A percentile compares a stretch with the other conserved stretches of the same genome.
Evolutionary conservation across 2,888 invertebrate species (phyloP).

Genomic region (Neoaliturus tenellus): DNA sequence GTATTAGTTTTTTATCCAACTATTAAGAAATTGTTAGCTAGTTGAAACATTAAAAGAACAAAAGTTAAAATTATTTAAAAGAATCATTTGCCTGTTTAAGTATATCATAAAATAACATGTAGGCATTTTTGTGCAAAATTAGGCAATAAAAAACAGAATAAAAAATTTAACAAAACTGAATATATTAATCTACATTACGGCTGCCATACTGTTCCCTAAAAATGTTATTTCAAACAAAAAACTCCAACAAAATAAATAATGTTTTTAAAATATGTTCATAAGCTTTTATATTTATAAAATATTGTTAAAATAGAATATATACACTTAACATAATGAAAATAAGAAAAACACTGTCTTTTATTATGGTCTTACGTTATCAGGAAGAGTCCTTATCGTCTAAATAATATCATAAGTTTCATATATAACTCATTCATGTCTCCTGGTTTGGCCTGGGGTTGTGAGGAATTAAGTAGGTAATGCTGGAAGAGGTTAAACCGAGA

Average conservation of each 20-base stretch:
- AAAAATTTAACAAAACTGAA: no score
- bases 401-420: conserved; percentile 17
- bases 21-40: no score
- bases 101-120: no score
- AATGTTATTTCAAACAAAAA: neutral
- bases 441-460: neutral
- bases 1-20: no score
- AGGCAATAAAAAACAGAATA: no score
- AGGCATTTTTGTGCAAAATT: no score
- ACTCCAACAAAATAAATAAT: neutral
- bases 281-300: neutral
- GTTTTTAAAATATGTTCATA: neutral
- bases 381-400: neutral
- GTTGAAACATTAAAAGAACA: no score
- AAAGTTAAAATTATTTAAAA: no score
- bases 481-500: neutral
- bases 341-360: neutral
- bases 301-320: conserved; percentile 11
- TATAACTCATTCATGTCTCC: neutral
- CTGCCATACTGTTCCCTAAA: neutral
- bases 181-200: neutral
- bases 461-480: neutral
- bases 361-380: neutral
- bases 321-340: neutral
- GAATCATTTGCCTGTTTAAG: no score